Evolutionary conservation across 2,113 vertebrate species (phyloP).

Genomic region (Nyctibius bracteatus): DNA sequence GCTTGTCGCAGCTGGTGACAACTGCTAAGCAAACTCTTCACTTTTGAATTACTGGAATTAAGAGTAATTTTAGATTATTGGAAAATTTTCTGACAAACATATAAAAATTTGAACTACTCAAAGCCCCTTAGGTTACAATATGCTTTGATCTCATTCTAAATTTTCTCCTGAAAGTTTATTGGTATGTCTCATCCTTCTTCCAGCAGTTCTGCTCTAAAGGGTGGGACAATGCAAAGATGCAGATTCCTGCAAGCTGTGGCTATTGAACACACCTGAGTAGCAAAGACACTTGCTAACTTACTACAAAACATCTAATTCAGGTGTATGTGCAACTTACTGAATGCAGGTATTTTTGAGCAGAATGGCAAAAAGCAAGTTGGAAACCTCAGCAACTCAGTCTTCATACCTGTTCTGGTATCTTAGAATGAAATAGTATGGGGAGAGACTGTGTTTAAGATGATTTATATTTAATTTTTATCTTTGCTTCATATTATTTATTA

Average conservation of each 20-base stretch:
- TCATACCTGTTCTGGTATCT: not conserved
- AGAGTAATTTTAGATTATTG: slow-evolving; percentile 33
- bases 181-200: not conserved
- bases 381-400: not conserved
- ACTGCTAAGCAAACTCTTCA: slow-evolving; percentile 40
- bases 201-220: not conserved
- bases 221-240: not conserved
- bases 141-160: slow-evolving; percentile 41
- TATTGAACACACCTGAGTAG: not conserved
- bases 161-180: not conserved
- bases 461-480: not conserved
- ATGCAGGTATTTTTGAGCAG: not conserved
- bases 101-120: slow-evolving; percentile 74
- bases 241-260: not conserved
- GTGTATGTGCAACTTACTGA: not conserved
- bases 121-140: slow-evolving; percentile 73
- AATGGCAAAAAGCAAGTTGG: not conserved
- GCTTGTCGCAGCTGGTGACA: slow-evolving; percentile 12
- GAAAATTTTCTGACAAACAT: slow-evolving; percentile 58
- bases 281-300: slow-evolving; percentile 4
- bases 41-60: slow-evolving; percentile 33
- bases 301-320: not conserved
- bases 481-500: not conserved
- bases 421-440: not conserved
- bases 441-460: not conserved